These are phyloP conservation scores for Carcina quercana DNA, from an alignment of 2,888 invertebrate genomes.

Conservation along the genomic window DNA sequence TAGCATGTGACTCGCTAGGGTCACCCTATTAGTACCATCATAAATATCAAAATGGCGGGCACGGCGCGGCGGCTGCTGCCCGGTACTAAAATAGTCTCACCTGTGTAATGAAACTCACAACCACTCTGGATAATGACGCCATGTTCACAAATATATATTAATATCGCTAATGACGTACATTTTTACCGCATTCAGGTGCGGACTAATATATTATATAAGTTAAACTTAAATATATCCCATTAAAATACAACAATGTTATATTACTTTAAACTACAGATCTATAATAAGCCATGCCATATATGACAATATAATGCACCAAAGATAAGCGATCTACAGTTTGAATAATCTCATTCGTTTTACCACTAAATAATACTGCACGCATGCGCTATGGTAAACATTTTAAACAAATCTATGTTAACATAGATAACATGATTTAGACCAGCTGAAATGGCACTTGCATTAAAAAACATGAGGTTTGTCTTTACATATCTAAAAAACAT, in stretches of 20 bases:
- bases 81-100: slow-evolving; percentile 24
- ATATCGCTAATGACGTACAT: slow-evolving; percentile 25
- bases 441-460: slow-evolving; percentile 6
- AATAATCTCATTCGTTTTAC: slow-evolving; percentile 33
- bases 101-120: slow-evolving; percentile 15
- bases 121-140: slow-evolving; percentile 19
- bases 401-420: slow-evolving; percentile 49
- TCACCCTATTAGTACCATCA: slow-evolving; percentile 9
- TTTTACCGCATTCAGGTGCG: slow-evolving; percentile 10
- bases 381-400: slow-evolving; percentile 36
- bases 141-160: slow-evolving; percentile 24
- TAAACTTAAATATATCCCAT: slow-evolving; percentile 2
- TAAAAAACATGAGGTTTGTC: too few relatives aligned
- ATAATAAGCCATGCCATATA: slow-evolving; percentile 24
- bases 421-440: slow-evolving; percentile 42
- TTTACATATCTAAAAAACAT: too few relatives aligned
- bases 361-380: slow-evolving; percentile 60
- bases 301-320: slow-evolving; percentile 9
- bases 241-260: slow-evolving; percentile 8
- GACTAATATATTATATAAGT: neutral
- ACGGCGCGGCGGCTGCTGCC: slow-evolving; percentile 8
- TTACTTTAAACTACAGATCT: slow-evolving; percentile 11
- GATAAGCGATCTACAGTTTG: slow-evolving; percentile 6
- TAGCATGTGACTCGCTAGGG: slow-evolving; percentile 4
- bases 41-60: slow-evolving; percentile 13